These are phyloP conservation scores for Stichodactyla helianthus DNA, from an alignment of 64 coral and sea anemone species.

Conservation along the genomic window DNA sequence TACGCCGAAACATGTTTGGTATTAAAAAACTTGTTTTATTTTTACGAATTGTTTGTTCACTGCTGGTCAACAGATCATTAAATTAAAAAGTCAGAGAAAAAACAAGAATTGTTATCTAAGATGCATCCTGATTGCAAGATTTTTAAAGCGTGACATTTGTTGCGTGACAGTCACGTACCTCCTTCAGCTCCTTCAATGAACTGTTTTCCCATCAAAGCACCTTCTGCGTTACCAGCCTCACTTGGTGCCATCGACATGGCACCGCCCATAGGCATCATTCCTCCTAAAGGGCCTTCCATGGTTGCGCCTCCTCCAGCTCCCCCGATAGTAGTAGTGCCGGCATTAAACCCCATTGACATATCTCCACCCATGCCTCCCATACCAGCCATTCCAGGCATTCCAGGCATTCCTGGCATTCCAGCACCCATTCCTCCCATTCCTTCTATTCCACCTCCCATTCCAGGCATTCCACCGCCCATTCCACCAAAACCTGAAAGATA, in stretches of 20 bases:
- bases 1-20: too few relatives aligned
- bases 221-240: constrained; percentile 29
- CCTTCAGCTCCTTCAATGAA: constrained; percentile 62
- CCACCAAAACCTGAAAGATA: constrained; percentile 18
- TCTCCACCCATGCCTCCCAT: constrained; percentile 39
- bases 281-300: constrained; percentile 51
- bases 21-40: too few relatives aligned
- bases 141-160: neutral
- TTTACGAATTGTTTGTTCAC: too few relatives aligned
- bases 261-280: constrained; percentile 34
- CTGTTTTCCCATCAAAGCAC: constrained; percentile 55
- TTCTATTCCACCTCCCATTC: constrained; percentile 34
- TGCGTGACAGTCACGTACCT: constrained; percentile 18
- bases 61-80: too few relatives aligned
- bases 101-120: too few relatives aligned
- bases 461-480: constrained; percentile 24
- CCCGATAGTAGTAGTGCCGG: constrained; percentile 2
- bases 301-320: constrained; percentile 25
- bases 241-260: constrained; percentile 32
- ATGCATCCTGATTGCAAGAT: too few relatives aligned
- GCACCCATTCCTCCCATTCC: constrained; percentile 47
- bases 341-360: constrained; percentile 25
- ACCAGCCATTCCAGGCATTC: constrained; percentile 23
- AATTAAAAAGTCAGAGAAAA: too few relatives aligned
- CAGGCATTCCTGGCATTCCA: constrained; percentile 9